These are phyloP conservation scores for Drosophila mayaguana DNA, from an alignment of 2,888 invertebrate species.

Conservation along the genomic window DNA sequence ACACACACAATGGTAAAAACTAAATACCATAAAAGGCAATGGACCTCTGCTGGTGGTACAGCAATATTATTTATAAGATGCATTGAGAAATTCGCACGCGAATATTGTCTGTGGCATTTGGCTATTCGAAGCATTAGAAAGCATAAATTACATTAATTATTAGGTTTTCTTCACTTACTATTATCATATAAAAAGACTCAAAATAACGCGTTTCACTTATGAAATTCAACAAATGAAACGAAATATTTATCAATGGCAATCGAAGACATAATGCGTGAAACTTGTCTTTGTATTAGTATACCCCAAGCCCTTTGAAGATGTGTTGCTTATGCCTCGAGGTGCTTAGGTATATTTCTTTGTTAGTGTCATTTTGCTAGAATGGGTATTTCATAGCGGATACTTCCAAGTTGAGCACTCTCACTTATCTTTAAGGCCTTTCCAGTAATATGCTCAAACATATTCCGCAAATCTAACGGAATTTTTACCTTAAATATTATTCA, in stretches of 20 bases:
- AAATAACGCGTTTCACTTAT: slow-evolving; percentile 1
- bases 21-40: slow-evolving; percentile 5
- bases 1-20: slow-evolving; percentile 20
- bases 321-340: too few relatives aligned
- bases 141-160: slow-evolving; percentile 8
- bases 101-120: slow-evolving; percentile 19
- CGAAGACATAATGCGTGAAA: slow-evolving; percentile 8
- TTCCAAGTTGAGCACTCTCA: background rate
- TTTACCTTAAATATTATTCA: too few relatives aligned
- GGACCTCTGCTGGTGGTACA: slow-evolving; percentile 14
- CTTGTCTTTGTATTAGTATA: background rate
- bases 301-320: background rate
- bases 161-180: background rate
- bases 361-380: background rate
- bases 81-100: slow-evolving; percentile 45
- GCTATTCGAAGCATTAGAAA: slow-evolving; percentile 11
- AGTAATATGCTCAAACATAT: background rate
- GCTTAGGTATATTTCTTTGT: background rate
- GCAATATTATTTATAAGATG: slow-evolving; percentile 20
- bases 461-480: too few relatives aligned
- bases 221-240: slow-evolving; percentile 3
- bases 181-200: background rate
- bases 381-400: background rate
- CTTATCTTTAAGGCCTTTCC: background rate
- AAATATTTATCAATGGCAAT: slow-evolving; percentile 20